phyloP scores from a whole-genome alignment of 2,888 invertebrate species.

The Phasia obesa region DNA sequence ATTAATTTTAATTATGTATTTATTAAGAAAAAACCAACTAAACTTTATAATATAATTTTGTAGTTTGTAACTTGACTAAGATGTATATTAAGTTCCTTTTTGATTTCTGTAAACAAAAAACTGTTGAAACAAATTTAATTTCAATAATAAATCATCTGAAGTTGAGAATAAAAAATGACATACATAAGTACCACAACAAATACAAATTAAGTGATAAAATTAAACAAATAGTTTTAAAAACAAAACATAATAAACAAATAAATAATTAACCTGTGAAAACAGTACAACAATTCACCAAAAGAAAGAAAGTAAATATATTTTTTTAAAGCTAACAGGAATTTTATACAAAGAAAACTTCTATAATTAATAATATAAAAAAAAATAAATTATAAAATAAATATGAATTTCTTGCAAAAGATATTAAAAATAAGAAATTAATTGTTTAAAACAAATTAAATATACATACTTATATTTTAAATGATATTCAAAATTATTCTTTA shows the following conservation, averaged over 20 bases:
- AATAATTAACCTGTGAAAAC: conserved; percentile 66
- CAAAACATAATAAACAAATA: conserved; percentile 46
- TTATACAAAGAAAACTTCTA: conserved; percentile 18
- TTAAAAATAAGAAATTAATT: conserved; percentile 13
- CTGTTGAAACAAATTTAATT: conserved; percentile 20
- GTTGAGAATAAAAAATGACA: neutral
- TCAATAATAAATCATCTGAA: conserved; percentile 20
- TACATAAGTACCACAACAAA: conserved; percentile 61
- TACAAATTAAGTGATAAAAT: conserved; percentile 69
- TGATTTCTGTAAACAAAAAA: conserved; percentile 53
- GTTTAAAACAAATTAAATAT: conserved; percentile 60
- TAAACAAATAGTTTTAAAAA: conserved; percentile 69
- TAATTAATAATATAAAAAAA: conserved; percentile 16
- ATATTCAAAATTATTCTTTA: conserved; percentile 32
- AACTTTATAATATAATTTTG: conserved; percentile 40
- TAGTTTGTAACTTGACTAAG: conserved; percentile 55
- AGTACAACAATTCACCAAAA: conserved; percentile 71
- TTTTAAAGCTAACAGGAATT: conserved; percentile 25
- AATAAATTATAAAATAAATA: conserved; percentile 41
- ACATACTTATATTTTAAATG: conserved; percentile 35
- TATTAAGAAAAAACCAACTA: conserved; percentile 16
- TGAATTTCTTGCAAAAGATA: conserved; percentile 20
- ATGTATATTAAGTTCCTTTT: conserved; percentile 66
- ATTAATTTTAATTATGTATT: conserved; percentile 38
- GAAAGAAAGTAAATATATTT: conserved; percentile 45